phyloP scores from a whole-genome alignment of 2,113 vertebrate species.

The Forbesichthys agassizii region DNA sequence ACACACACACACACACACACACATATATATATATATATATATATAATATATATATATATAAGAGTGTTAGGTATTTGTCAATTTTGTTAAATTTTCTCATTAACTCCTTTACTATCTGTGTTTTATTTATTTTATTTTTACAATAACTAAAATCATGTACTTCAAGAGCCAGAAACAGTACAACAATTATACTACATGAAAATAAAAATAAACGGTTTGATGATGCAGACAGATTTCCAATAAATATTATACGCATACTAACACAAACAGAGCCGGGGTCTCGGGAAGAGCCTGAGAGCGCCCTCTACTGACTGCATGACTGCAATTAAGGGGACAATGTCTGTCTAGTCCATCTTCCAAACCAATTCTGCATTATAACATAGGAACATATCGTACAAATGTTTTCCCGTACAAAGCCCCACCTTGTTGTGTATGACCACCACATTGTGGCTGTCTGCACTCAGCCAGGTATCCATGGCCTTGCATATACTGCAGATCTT shows the following conservation, averaged over 20 bases:
- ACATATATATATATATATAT: too few relatives aligned
- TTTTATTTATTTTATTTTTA: slow-evolving; percentile 34
- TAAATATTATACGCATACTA: neutral
- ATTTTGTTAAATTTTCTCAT: neutral
- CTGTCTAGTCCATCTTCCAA: neutral
- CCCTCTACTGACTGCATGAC: slow-evolving; percentile 42
- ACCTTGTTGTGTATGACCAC: slow-evolving; percentile 98
- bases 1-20: too few relatives aligned
- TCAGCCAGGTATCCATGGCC: slow-evolving; percentile 98
- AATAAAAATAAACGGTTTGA: too few relatives aligned
- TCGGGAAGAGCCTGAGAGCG: slow-evolving; percentile 45
- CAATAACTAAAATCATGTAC: slow-evolving; percentile 18
- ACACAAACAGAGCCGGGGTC: slow-evolving; percentile 27
- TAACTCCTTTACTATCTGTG: neutral
- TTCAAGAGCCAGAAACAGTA: neutral
- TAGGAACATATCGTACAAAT: too few relatives aligned
- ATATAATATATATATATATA: too few relatives aligned
- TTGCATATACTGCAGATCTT: slow-evolving; percentile 99
- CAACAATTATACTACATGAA: neutral
- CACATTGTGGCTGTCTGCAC: slow-evolving; percentile 84
- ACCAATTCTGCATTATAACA: slow-evolving; percentile 40
- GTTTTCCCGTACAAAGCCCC: slow-evolving; percentile 22
- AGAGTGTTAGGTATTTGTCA: slow-evolving; percentile 19
- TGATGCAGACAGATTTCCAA: neutral
- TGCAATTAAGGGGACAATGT: neutral